Percentiles rank a stretch among this genome's conserved stretches.
Evolutionary conservation across 2,888 invertebrate species (phyloP).

Genomic region (Melipona bicolor): DNA sequence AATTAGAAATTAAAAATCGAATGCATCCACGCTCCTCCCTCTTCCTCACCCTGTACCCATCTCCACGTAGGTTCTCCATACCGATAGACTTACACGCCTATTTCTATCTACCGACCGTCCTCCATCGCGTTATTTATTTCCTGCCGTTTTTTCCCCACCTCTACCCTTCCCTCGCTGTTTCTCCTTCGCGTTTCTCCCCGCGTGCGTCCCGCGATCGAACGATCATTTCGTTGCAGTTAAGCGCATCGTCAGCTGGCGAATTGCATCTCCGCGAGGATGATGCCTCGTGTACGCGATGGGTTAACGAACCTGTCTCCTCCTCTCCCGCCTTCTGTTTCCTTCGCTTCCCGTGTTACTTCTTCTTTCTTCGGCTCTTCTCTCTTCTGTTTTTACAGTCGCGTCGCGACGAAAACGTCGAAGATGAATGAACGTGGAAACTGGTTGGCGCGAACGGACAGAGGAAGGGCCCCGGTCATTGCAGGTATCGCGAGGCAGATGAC

Average conservation of each 20-base stretch:
- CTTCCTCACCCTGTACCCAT: constrained; percentile 10
- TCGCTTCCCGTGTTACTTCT: constrained; percentile 4
- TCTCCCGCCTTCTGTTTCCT: constrained; percentile 28
- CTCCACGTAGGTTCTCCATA: background rate
- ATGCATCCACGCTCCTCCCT: constrained; percentile 47
- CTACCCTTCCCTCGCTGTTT: background rate
- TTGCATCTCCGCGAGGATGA: constrained; percentile 75
- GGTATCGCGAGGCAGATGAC: constrained; percentile 47
- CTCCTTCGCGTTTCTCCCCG: constrained; percentile 1
- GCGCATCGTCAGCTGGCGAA: constrained; percentile 81
- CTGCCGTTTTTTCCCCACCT: background rate
- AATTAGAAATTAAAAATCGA: constrained; percentile 79
- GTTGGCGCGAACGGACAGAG: constrained; percentile 7
- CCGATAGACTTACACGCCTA: constrained; percentile 16
- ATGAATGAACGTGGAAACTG: constrained; percentile 53
- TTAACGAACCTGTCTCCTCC: constrained; percentile 66
- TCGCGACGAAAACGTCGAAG: constrained; percentile 62
- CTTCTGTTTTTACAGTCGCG: background rate
- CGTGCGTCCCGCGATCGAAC: constrained; percentile 47
- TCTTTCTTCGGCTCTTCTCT: background rate
- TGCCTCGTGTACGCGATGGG: constrained; percentile 55
- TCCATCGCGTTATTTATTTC: constrained; percentile 20
- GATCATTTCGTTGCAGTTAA: constrained; percentile 71
- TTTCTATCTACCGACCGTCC: constrained; percentile 41
- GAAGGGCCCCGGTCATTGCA: constrained; percentile 13